A percentile compares a stretch with the other conserved stretches of the same genome.
These are phyloP conservation scores for Sylvia borin DNA, from an alignment of 2,797 vertebrate species.

Conservation along the genomic window DNA sequence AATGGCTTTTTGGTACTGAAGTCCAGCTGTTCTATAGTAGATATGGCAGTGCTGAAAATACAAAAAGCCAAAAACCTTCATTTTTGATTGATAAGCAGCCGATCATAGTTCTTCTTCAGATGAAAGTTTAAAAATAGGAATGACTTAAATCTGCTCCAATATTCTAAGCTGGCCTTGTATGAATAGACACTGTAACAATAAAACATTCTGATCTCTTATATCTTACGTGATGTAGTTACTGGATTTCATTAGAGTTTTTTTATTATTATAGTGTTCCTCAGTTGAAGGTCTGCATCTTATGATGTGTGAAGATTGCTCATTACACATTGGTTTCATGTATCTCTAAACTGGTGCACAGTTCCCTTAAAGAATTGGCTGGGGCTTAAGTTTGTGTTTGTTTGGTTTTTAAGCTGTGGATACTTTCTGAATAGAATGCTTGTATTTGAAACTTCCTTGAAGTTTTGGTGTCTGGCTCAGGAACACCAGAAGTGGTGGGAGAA, in stretches of 20 bases:
- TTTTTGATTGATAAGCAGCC: not conserved
- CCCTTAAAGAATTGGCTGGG: slow-evolving; percentile 15
- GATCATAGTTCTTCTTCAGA: not conserved
- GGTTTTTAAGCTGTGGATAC: not conserved
- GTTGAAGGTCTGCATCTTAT: not conserved
- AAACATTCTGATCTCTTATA: not conserved
- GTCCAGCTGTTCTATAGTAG: not conserved
- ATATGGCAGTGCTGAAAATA: not conserved
- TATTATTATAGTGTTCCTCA: not conserved
- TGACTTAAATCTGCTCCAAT: slow-evolving; percentile 23
- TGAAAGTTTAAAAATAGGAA: slow-evolving; percentile 51
- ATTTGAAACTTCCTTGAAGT: slow-evolving; percentile 4
- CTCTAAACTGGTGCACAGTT: not conserved
- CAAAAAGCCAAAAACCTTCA: not conserved
- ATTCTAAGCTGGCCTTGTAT: slow-evolving; percentile 1
- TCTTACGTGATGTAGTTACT: slow-evolving; percentile 50
- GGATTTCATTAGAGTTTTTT: not conserved
- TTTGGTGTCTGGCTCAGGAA: not conserved
- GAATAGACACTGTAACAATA: not conserved
- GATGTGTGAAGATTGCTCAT: not conserved
- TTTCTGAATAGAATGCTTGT: slow-evolving; percentile 15
- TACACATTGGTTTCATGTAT: not conserved
- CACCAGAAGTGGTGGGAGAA: not conserved
- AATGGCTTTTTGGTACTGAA: not conserved
- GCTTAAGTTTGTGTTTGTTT: not conserved